A percentile compares a stretch with the other conserved stretches of the same genome.
These are phyloP conservation scores for Drosophila niveifrons DNA, from an alignment of 2,888 invertebrate species.

Conservation along the genomic window DNA sequence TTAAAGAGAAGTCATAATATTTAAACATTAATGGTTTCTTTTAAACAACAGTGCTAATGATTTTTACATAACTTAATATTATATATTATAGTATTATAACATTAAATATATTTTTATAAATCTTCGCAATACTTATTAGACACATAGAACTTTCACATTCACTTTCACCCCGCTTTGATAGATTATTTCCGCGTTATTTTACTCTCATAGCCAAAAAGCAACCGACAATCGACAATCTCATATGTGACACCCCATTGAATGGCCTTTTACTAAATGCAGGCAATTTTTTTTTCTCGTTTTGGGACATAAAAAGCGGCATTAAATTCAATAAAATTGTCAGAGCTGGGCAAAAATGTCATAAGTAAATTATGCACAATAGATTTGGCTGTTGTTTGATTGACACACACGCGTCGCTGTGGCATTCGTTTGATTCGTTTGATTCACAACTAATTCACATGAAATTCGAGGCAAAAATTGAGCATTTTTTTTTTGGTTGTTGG, in stretches of 20 bases:
- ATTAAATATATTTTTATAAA: too few species aligned
- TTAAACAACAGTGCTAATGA: too few species aligned
- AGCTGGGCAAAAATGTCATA: constrained; percentile 60
- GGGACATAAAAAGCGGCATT: constrained; percentile 15
- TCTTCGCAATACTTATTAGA: too few species aligned
- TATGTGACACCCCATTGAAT: not conserved
- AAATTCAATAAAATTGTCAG: constrained; percentile 54
- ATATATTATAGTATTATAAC: too few species aligned
- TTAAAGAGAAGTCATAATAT: too few species aligned
- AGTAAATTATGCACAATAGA: constrained; percentile 78
- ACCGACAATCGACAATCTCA: not conserved
- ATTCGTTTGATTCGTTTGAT: constrained; percentile 62
- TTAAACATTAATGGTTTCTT: too few species aligned
- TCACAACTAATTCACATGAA: constrained; percentile 64
- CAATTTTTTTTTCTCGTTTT: constrained; percentile 4
- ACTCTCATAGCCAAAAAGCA: not conserved
- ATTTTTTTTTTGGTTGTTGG: constrained; percentile 15
- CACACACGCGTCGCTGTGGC: constrained; percentile 71
- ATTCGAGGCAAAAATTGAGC: constrained; percentile 52
- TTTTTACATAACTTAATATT: too few species aligned
- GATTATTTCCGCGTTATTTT: not conserved
- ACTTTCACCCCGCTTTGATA: not conserved
- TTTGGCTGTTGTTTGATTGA: constrained; percentile 64
- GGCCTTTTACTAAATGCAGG: not conserved
- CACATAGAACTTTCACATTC: not conserved